phyloP scores from a whole-genome alignment of 2,888 invertebrate species.

The Notodonta ziczac region DNA sequence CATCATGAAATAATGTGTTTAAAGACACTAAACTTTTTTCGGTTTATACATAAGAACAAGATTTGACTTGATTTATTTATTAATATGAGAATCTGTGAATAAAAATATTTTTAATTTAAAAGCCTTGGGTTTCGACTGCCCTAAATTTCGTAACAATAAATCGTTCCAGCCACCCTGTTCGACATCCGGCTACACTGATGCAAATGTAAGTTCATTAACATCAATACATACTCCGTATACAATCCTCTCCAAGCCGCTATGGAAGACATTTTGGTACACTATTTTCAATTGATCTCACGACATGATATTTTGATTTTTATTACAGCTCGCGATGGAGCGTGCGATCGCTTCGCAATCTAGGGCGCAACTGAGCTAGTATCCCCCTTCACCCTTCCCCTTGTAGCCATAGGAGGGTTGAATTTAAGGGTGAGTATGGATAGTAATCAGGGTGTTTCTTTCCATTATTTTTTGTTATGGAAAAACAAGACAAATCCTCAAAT shows the following conservation, averaged over 20 bases:
- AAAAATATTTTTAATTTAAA: too few relatives aligned
- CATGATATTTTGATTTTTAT: constrained; percentile 13
- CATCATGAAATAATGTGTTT: too few relatives aligned
- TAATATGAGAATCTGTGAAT: too few relatives aligned
- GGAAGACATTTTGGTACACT: constrained; percentile 38
- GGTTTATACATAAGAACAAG: too few relatives aligned
- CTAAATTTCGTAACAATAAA: too few relatives aligned
- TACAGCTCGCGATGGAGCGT: constrained; percentile 29
- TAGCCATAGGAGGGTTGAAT: constrained; percentile 28
- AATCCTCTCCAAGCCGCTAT: constrained; percentile 16
- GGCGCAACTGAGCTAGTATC: constrained; percentile 54
- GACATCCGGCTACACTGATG: not conserved
- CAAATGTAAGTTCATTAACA: not conserved
- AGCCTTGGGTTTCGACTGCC: too few relatives aligned
- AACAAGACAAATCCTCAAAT: too few relatives aligned
- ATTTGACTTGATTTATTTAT: too few relatives aligned
- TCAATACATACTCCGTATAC: constrained; percentile 23
- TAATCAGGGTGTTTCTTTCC: too few relatives aligned
- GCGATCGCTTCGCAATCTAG: constrained; percentile 34
- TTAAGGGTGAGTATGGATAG: constrained; percentile 22
- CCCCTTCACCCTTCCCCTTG: constrained; percentile 30
- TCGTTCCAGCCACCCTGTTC: too few relatives aligned
- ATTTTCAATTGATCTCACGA: constrained; percentile 27
- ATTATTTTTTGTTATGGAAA: too few relatives aligned
- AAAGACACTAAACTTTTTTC: too few relatives aligned